Evolutionary conservation across 2,797 vertebrate genomes (phyloP), one percentile per base, ranked within the genome.

Genomic region (Sorex maritimensis): DNA sequence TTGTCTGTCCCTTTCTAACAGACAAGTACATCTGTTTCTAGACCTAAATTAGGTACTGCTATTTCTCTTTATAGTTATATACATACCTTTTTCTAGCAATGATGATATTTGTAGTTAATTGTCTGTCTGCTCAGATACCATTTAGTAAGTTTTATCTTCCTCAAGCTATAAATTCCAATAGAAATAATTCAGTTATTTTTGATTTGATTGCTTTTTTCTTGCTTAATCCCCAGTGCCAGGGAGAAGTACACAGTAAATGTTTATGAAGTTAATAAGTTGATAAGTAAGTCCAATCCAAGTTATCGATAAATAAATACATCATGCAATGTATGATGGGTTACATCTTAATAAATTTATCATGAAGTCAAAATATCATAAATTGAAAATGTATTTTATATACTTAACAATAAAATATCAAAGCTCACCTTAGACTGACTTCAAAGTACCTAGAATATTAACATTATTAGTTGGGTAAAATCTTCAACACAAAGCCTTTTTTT

Each of bases 211-310:
- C 13, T 55, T 14, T 55, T 55, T 55, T 55, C 14, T 2, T 44
- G 15, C 41, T 86, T 19, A 89, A 68, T 38, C 28, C 2, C 65
- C 9, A 77, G 4, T 11, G 19, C 23, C 26, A n/a, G 23, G 41
- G n/a, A 46, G 10, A 26, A 8, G 17, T 34, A 1, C 38, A 41
- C 4, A 73, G 17, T 44, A 52, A 87, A 77, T 72, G 49, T 77
- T 91, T 72, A 8, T 78, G 78, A 87, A 83, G 49, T 69, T 41
- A 69, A 30, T 65, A 15, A 17, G 61, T 72, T 11, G n/a, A 17
- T 91, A 88, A 38, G 6, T 65, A 58, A 80, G 21, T 81, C 15
- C 71, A n/a, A 83, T 87, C 3, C 17, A 93, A 78, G 77, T 44
- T 55, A 73, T 80, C 3, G 7, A 30, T 80, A 14, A 68, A 15